phyloP scores from a whole-genome alignment of 1,140 invertebrate species.

The Doryteuthis pealeii region DNA sequence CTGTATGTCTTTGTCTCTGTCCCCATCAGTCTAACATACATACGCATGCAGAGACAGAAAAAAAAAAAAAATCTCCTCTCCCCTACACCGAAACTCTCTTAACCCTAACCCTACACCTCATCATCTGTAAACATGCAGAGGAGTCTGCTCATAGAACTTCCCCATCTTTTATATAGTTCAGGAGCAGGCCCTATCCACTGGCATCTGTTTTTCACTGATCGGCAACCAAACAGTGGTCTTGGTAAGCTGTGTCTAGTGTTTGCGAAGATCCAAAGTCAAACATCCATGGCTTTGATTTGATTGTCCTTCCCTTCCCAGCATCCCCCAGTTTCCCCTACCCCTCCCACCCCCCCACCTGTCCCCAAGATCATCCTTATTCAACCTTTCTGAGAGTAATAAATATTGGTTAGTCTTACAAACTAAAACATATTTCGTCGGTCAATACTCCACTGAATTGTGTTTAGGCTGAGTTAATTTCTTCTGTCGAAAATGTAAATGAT shows the following conservation, averaged over 20 bases:
- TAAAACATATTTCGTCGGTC: constrained; percentile 12
- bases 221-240: not conserved
- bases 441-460: constrained; percentile 3
- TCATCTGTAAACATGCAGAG: not conserved
- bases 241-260: not conserved
- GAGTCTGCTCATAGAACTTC: not conserved
- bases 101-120: not conserved
- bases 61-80: no score
- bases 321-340: not conserved
- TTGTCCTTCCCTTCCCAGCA: constrained; percentile 2
- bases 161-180: not conserved
- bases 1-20: no score
- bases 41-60: no score
- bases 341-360: not conserved
- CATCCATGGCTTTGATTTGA: not conserved
- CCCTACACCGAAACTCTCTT: no score
- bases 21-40: no score
- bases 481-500: constrained; percentile 15
- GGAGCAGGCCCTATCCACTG: no score
- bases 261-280: constrained; percentile 2
- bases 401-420: constrained; percentile 17
- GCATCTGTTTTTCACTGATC: not conserved
- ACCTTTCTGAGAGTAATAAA: constrained; percentile 9
- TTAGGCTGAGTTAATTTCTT: constrained; percentile 13
- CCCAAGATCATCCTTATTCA: not conserved